Evolutionary conservation across 2,888 invertebrate genomes (phyloP), one percentile per base, ranked within the genome.

Genomic region (Liodrosophila aerea): DNA sequence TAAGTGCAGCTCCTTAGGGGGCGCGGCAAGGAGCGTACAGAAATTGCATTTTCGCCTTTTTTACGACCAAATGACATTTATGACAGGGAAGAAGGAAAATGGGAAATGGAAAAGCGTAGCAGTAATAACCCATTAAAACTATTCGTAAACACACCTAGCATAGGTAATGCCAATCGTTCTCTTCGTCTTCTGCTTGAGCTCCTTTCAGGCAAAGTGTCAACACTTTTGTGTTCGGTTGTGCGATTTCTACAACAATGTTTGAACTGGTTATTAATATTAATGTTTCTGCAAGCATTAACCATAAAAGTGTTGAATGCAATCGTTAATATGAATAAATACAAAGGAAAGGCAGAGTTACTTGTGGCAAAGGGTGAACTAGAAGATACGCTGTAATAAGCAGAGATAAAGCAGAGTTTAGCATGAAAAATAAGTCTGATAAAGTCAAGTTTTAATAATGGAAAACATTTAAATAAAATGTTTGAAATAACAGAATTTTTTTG

Each of bases 51-150:
- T 22, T 82, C 57, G 75, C 84, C 76, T 76, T 84, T 22, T 51
- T 81, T 81, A 84, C 77, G 78, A 81, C 57, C 73, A 68, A 73
- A 73, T 65, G 78, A 76, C 84, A 80, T 83, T 83, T 80, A 75
- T 80, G 77, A 66, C 62, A 37, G 46, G 36, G 49, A 11, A 22
- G 16, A 11, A 15, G 31, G 13, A 9, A 41, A 34, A 45, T 40
- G 22, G 37, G 34, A 43, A 15, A 40, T 12, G 49, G 51, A 36
- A 56, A 46, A 56, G 44, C 30, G 39, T 31, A 49, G 30, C 29
- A n/a, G 73, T 71, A 78, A 82, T 83, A 85, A 86, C 68, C 83
- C 83, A 83, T 83, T 86, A 83, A 86, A 83, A 86, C 85, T 83
- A 85, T 83, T 85, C 82, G 65, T 57, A 62, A 75, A 82, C 85